Evolutionary conservation across 2,113 vertebrate species (phyloP), one percentile per base, ranked within the genome.

Genomic region (Garra rufa): DNA sequence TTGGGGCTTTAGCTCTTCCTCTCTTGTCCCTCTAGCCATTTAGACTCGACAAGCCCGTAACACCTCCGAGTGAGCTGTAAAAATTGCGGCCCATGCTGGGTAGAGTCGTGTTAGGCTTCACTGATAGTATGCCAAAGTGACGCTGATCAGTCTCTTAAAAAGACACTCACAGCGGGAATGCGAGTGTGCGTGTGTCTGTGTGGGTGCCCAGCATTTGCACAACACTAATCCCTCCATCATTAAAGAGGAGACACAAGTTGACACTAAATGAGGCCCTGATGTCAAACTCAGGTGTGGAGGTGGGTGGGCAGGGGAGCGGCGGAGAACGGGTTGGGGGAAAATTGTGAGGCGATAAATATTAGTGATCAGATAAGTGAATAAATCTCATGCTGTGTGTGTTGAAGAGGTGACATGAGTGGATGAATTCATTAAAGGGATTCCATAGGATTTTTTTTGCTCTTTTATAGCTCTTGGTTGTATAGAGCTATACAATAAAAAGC

Each of bases 51-150:
- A 85, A 57, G 46, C 15, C 76, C 6, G 43, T 76, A 57, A 81
- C 73, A 87, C 17, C 79, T 85, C 78, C 43, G 50, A 48, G 63
- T 73, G 81, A 81, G 81, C 59, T 50, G n/a, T 79, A 59, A 81
- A 77, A 63, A 73, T 46, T 43, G 34, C 55, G 34, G 77, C 76
- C 57, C 69, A 80, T 75, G 86, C 83, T 84, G 83, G 26, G 69
- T 67, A 63, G 59, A 80, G 50, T 46, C 76, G 6, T 63, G 46
- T 84, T 70, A 76, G 28, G 48, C 52, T 55, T n/a, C 84, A 50
- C 65, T 84, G 76, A 57, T 76, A 65, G 79, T 78, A 82, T 85
- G 80, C 70, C 78, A 77, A 46, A 83, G 81, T 88, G 88, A 87
- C 70, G 75, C 41, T 63, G 52, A 87, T 77, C 78, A 52, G 71